These are phyloP conservation scores for Etheostoma perlongum DNA, from an alignment of 2,797 vertebrate genomes.

Conservation along the genomic window DNA sequence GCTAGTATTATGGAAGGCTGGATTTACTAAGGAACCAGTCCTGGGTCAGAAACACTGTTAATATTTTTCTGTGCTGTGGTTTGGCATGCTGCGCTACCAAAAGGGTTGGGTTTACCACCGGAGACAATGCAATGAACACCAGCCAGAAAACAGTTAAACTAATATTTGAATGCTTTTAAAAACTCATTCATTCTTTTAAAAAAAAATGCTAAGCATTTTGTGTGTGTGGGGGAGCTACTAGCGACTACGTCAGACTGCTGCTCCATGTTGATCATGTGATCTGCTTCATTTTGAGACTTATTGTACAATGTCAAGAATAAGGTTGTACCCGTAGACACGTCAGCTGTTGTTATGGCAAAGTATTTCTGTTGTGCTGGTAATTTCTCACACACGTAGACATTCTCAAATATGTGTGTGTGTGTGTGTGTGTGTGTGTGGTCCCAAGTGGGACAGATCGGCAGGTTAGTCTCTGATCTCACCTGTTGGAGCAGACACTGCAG, in stretches of 20 bases:
- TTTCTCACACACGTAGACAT: constrained; percentile 25
- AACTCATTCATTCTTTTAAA: not conserved
- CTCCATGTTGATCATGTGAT: constrained; percentile 30
- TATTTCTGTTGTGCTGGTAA: constrained; percentile 18
- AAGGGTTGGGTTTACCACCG: constrained; percentile 41
- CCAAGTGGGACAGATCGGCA: constrained; percentile 77
- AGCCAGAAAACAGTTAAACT: constrained; percentile 25
- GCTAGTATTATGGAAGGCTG: constrained; percentile 48
- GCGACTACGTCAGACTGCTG: not conserved
- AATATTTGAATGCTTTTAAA: constrained; percentile 14
- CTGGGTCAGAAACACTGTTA: constrained; percentile 54
- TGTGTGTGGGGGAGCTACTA: not conserved
- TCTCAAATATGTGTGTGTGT: constrained; percentile 37
- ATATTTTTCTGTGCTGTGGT: constrained; percentile 61
- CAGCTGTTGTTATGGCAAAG: constrained; percentile 36
- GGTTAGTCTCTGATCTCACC: constrained; percentile 80
- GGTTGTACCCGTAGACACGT: constrained; percentile 40
- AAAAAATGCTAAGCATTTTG: not conserved
- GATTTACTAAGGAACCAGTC: constrained; percentile 54
- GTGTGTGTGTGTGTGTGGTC: constrained; percentile 47
- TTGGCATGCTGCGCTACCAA: constrained; percentile 28
- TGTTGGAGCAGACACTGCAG: constrained; percentile 73
- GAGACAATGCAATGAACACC: constrained; percentile 23
- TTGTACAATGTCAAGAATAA: constrained; percentile 62
- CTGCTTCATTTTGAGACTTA: constrained; percentile 40